Base-by-base conservation (phyloP, 2,888 invertebrate genomes). In the Caenorhabditis uteleia region DNA sequence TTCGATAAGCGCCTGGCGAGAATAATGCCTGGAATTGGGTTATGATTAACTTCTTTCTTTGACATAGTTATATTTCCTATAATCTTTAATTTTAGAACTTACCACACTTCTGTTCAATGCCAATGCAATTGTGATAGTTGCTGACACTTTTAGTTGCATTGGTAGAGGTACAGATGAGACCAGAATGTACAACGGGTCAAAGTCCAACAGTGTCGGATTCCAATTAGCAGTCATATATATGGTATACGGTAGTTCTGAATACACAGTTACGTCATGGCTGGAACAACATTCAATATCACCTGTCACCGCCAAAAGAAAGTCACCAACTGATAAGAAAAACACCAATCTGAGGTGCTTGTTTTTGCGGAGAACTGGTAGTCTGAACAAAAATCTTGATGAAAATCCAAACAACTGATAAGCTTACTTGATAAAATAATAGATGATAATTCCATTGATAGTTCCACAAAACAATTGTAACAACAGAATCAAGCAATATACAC, bases 171-270 rank as follows among this genome's bases (percentile, higher is more conserved):
- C 43, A 7, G 50, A 50, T 1, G 62, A 14, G 4, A 62, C 26
- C 2, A 62, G 44, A 29, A 62, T 56, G n/a, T 21, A 51, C 7
- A 42, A 20, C 6, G 62, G 56, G 16, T 62, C 36, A 36, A 54
- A 62, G 20, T 62, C 50, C 21, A 62, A 12, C 3, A 25, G 25
- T 2, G 21, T 18, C 23, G 62, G 43, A 50, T 62, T 62, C 62
- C 62, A 62, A 38, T 51, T 50, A 3, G 36, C 21, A 12, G 56
- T 51, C 54, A 62, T 51, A 21, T 56, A 62, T 16, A 56, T 56
- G 5, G 51, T 46, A 21, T 62, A 62, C 2, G 62, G 62, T 2
- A 43, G 38, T 21, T 54, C 60, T 0, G 29, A n/a, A n/a, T n/a
- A n/a, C n/a, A n/a, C n/a, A n/a, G n/a, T n/a, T n/a, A n/a, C n/a